Percentiles rank a stretch among this genome's conserved stretches.
Evolutionary conservation across 2,888 invertebrate species (phyloP).

Genomic region (Cheilosia vernalis): DNA sequence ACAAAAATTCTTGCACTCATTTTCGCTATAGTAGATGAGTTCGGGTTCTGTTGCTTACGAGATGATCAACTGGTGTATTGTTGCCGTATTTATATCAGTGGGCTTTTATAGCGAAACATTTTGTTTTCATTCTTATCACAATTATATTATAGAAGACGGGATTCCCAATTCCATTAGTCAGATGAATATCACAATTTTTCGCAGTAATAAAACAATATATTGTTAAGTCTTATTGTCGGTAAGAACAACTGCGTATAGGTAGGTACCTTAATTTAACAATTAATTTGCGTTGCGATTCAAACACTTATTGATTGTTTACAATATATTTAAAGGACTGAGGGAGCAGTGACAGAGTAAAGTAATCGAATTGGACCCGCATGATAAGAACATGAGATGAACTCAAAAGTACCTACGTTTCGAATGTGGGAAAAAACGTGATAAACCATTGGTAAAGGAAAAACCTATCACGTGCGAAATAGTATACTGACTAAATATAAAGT

Average conservation of each 20-base stretch:
- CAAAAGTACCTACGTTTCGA: not conserved
- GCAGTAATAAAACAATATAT: not conserved
- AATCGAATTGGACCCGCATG: not conserved
- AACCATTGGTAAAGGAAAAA: not conserved
- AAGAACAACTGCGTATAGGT: no score
- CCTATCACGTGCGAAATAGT: not conserved
- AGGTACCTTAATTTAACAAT: no score
- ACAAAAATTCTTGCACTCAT: conserved; percentile 8
- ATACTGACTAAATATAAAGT: not conserved
- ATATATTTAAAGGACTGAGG: not conserved
- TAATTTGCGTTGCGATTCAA: not conserved
- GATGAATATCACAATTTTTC: not conserved
- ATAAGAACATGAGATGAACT: not conserved
- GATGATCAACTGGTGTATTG: not conserved
- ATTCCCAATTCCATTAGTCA: not conserved
- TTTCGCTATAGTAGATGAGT: not conserved
- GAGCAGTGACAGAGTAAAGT: no score
- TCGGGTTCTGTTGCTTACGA: not conserved
- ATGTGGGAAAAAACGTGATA: conserved; percentile 1
- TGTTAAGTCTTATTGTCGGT: not conserved
- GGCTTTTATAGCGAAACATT: conserved; percentile 10
- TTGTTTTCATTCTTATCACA: conserved; percentile 1
- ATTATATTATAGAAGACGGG: not conserved
- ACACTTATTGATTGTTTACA: not conserved
- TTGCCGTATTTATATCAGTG: not conserved